Evolutionary conservation across 2,797 vertebrate genomes (phyloP).

Genomic region (Ispidina lecontei): DNA sequence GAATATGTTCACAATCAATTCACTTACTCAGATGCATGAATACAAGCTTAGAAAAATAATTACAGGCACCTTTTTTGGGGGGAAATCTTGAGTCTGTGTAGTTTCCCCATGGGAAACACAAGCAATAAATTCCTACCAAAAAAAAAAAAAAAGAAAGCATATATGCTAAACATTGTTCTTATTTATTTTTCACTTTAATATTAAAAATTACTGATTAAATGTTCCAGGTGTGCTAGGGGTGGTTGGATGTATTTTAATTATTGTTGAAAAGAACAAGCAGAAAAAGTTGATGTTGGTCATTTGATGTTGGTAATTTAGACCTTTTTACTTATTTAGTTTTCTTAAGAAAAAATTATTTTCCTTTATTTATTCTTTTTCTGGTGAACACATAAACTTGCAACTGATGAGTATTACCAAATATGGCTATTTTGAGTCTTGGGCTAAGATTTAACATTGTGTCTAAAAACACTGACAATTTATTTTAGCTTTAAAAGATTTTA

Average conservation of each 20-base stretch:
- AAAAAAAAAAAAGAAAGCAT: neutral
- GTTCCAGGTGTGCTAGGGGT: neutral
- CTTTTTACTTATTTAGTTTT: neutral
- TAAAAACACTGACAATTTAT: neutral
- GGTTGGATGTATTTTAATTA: neutral
- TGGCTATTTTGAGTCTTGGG: neutral
- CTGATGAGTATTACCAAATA: neutral
- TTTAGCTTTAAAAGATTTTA: neutral
- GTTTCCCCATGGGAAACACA: slow-evolving; percentile 12
- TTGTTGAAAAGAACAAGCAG: neutral
- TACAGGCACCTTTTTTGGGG: slow-evolving; percentile 32
- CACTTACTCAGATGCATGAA: slow-evolving; percentile 55
- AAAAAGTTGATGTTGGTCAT: neutral
- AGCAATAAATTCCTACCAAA: slow-evolving; percentile 17
- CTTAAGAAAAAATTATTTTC: neutral
- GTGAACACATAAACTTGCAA: neutral
- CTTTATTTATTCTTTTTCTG: neutral
- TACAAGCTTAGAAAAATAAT: slow-evolving; percentile 57
- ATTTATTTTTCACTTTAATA: slow-evolving; percentile 10
- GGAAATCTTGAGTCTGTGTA: slow-evolving; percentile 31
- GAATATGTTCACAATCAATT: slow-evolving; percentile 39
- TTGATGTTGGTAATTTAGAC: neutral
- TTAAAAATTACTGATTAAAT: neutral
- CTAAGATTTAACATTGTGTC: neutral
- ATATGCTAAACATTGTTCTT: neutral